A percentile compares a stretch with the other conserved stretches of the same genome.
Evolutionary conservation across 2,113 vertebrate genomes (phyloP).

Genomic region (Rhinolophus sinicus): DNA sequence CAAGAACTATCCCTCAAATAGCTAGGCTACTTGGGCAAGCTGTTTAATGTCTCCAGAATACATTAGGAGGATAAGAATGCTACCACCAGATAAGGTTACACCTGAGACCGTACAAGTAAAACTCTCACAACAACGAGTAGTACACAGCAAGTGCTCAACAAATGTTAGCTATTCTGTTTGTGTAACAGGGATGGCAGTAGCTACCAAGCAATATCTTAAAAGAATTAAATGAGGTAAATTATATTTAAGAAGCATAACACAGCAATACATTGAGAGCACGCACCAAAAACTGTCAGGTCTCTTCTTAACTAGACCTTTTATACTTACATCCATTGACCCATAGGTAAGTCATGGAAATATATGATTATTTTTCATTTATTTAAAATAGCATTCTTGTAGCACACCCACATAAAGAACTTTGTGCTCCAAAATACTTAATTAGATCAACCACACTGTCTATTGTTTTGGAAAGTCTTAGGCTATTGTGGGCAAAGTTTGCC

Average conservation of each 20-base stretch:
- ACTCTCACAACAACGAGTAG: neutral
- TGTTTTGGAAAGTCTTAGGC: conserved; percentile 5
- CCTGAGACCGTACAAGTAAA: neutral
- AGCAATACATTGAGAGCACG: neutral
- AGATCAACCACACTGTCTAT: neutral
- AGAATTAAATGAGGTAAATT: neutral
- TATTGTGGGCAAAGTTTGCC: neutral
- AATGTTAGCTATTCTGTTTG: neutral
- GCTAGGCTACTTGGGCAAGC: neutral
- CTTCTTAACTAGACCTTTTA: neutral
- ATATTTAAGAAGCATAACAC: neutral
- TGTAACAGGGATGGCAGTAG: neutral
- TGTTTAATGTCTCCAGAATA: neutral
- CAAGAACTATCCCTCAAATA: neutral
- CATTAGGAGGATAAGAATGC: neutral
- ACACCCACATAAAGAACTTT: neutral
- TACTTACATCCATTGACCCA: neutral
- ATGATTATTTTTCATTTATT: neutral
- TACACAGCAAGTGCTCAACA: neutral
- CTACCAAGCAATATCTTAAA: neutral
- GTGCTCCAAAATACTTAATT: neutral
- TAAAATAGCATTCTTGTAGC: conserved; percentile 36
- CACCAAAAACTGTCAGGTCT: neutral
- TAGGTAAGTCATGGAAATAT: neutral
- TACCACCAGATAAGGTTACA: neutral